A percentile compares a stretch with the other conserved stretches of the same genome.
Evolutionary conservation across 1,140 invertebrate species (phyloP).

Genomic region (Phthorimaea operculella): DNA sequence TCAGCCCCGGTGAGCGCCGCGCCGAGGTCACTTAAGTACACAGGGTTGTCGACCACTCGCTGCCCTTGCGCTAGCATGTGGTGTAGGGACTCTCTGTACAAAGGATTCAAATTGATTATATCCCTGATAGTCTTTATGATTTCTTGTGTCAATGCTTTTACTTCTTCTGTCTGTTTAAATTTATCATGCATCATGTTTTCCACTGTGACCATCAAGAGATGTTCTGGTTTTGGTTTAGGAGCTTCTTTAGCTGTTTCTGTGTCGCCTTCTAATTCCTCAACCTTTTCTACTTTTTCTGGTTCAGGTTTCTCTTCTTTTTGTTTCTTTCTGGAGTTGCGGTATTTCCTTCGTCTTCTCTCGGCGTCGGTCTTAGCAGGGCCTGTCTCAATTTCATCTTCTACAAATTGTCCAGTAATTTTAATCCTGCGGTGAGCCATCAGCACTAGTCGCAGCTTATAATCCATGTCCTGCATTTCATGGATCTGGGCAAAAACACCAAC

Average conservation of each 20-base stretch:
- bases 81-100: slow-evolving; percentile 91
- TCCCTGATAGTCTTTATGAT: slow-evolving; percentile 98
- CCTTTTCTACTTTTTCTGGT: slow-evolving; percentile 13
- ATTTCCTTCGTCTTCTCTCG: slow-evolving; percentile 66
- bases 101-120: slow-evolving; percentile 95
- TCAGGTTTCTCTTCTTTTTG: slow-evolving; percentile 17
- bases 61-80: slow-evolving; percentile 97
- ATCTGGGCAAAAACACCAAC: slow-evolving; percentile 97
- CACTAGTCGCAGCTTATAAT: slow-evolving; percentile 90
- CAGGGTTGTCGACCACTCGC: slow-evolving; percentile 97
- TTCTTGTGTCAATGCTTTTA: slow-evolving; percentile 97
- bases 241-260: slow-evolving; percentile 22
- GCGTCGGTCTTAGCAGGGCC: slow-evolving; percentile 64
- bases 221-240: slow-evolving; percentile 36
- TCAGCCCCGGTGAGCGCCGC: slow-evolving; percentile 95
- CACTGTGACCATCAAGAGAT: slow-evolving; percentile 93
- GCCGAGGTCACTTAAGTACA: slow-evolving; percentile 96
- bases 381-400: slow-evolving; percentile 75
- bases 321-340: slow-evolving; percentile 52
- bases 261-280: not conserved
- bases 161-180: slow-evolving; percentile 93
- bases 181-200: slow-evolving; percentile 93
- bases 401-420: slow-evolving; percentile 79
- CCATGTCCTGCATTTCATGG: slow-evolving; percentile 96
- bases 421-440: slow-evolving; percentile 94